phyloP scores from a whole-genome alignment of 23 tunicate species.

The Clavelina lepadiformis region DNA sequence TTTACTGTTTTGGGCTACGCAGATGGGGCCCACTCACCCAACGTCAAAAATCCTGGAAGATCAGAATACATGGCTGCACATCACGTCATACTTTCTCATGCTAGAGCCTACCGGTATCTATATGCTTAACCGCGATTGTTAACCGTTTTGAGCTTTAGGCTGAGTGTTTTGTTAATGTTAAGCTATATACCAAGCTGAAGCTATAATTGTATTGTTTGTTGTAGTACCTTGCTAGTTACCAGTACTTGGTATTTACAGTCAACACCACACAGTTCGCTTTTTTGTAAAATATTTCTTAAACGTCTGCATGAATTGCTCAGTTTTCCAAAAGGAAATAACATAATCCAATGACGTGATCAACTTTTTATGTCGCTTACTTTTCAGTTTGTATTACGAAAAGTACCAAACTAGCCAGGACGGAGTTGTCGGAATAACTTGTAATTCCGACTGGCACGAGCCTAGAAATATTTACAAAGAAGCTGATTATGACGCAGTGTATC shows the following conservation, averaged over 20 bases:
- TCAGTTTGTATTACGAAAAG: slow-evolving; percentile 50
- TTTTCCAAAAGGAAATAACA: not conserved
- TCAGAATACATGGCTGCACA: slow-evolving; percentile 2
- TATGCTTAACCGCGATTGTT: too few relatives aligned
- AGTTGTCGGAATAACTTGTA: slow-evolving; percentile 76
- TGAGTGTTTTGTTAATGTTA: too few relatives aligned
- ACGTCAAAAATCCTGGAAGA: slow-evolving; percentile 1
- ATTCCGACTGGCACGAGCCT: slow-evolving; percentile 82
- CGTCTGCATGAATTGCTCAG: not conserved
- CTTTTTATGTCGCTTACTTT: not conserved
- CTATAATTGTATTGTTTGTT: too few relatives aligned
- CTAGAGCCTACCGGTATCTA: slow-evolving; percentile 8
- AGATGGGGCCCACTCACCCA: slow-evolving; percentile 4
- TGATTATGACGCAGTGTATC: slow-evolving; percentile 68
- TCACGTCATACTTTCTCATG: slow-evolving; percentile 1
- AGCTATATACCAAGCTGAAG: too few relatives aligned
- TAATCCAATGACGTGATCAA: too few relatives aligned
- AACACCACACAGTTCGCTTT: too few relatives aligned
- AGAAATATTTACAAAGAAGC: slow-evolving; percentile 45
- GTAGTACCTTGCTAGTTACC: too few relatives aligned
- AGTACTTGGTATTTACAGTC: too few relatives aligned
- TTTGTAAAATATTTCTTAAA: too few relatives aligned
- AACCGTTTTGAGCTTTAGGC: too few relatives aligned
- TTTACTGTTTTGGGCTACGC: slow-evolving; percentile 15
- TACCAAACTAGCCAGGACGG: slow-evolving; percentile 56